Evolutionary conservation across 2,888 invertebrate species (phyloP).

Genomic region (Deilephila elpenor): DNA sequence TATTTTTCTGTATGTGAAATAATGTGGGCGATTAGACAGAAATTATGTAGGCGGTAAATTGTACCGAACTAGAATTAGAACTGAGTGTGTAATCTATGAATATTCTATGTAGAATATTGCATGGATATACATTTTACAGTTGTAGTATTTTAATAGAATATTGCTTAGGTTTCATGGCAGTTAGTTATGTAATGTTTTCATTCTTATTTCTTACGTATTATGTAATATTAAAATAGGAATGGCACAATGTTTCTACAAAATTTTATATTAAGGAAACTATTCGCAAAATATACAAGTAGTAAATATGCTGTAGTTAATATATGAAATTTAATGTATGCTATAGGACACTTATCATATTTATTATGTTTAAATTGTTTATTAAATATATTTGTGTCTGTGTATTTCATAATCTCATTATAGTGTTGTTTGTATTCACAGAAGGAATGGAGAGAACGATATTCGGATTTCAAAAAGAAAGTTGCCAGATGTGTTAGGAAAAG

Average conservation of each 20-base stretch:
- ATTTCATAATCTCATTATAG: slow-evolving; percentile 35
- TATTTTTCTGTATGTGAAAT: background rate
- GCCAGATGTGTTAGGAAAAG: slow-evolving; percentile 99
- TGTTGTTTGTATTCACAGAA: slow-evolving; percentile 89
- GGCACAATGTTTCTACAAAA: too few relatives aligned
- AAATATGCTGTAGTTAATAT: too few relatives aligned
- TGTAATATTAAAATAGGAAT: too few relatives aligned
- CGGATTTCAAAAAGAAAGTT: slow-evolving; percentile 99
- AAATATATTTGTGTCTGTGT: background rate
- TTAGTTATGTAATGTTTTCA: too few relatives aligned
- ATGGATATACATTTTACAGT: too few relatives aligned
- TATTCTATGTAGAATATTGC: too few relatives aligned
- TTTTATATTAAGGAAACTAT: too few relatives aligned
- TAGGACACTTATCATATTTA: background rate
- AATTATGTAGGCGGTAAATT: background rate
- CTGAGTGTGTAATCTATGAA: background rate
- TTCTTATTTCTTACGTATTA: too few relatives aligned
- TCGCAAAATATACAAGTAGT: too few relatives aligned
- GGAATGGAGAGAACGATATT: slow-evolving; percentile 99
- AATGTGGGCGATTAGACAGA: background rate
- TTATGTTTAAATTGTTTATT: background rate
- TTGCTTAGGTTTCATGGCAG: too few relatives aligned
- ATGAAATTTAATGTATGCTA: background rate
- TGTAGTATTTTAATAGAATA: too few relatives aligned
- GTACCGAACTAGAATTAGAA: background rate